A percentile compares a stretch with the other conserved stretches of the same genome.
Conservation (phyloP, 64 coral and sea anemone species). For the Montipora sp. region DNA sequence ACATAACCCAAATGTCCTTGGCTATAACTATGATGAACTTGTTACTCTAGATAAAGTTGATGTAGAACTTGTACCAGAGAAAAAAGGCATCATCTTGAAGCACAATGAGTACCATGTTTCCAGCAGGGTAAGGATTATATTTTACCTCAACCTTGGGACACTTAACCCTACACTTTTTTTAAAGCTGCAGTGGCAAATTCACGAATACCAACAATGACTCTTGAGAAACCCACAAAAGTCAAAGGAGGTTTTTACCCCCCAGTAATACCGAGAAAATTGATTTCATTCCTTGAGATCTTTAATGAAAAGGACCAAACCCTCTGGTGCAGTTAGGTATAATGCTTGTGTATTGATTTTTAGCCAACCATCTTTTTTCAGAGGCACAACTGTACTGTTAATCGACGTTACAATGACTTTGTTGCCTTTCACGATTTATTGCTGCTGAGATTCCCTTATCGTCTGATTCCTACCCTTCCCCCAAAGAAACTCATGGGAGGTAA, state of each 20-base stretch:
- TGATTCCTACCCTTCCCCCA: slow-evolving; percentile 91
- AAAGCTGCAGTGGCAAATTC: too few relatives aligned
- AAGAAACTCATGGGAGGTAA: slow-evolving; percentile 98
- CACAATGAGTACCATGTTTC: slow-evolving; percentile 98
- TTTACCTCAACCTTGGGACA: too few relatives aligned
- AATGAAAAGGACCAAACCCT: too few relatives aligned
- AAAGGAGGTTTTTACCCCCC: too few relatives aligned
- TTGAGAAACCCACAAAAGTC: too few relatives aligned
- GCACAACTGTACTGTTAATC: slow-evolving; percentile 86
- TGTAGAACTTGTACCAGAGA: slow-evolving; percentile 93
- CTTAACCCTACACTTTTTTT: too few relatives aligned
- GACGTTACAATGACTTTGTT: slow-evolving; percentile 98
- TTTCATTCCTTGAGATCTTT: too few relatives aligned
- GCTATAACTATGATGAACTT: slow-evolving; percentile 86
- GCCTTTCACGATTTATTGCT: slow-evolving; percentile 91
- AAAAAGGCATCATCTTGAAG: slow-evolving; percentile 98
- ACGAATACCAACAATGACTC: too few relatives aligned
- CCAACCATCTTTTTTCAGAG: slow-evolving; percentile 50
- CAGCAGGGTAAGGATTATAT: slow-evolving; percentile 71
- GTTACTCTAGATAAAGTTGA: slow-evolving; percentile 82
- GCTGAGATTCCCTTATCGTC: slow-evolving; percentile 84
- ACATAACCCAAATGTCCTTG: slow-evolving; percentile 91
- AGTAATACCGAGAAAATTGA: too few relatives aligned
- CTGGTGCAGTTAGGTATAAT: too few relatives aligned
- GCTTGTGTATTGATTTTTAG: neutral